Conservation (phyloP, 2,888 invertebrate species). For the Patella depressa region DNA sequence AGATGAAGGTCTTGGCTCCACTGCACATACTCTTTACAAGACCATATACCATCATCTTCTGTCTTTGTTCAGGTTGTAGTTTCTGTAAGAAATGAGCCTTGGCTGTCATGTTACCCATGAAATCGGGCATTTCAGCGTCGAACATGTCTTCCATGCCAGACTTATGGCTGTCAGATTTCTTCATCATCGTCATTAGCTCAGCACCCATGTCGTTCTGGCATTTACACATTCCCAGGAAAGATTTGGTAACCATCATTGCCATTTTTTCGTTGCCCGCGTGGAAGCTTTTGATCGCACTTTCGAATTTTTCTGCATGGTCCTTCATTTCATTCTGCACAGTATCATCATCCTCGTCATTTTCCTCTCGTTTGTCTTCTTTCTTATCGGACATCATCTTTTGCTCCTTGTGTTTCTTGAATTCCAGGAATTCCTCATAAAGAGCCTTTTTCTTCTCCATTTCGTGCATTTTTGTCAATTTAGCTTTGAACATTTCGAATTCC, state of each 20-base stretch:
- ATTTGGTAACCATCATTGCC: conserved; percentile 17
- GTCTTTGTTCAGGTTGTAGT: conserved; percentile 3
- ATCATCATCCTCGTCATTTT: no score
- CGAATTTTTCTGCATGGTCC: conserved; percentile 16
- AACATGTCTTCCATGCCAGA: conserved; percentile 7
- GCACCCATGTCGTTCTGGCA: conserved; percentile 2
- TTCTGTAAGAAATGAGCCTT: conserved; percentile 4
- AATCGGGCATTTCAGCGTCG: neutral
- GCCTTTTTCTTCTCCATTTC: conserved; percentile 2
- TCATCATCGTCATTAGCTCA: neutral
- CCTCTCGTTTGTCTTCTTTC: no score
- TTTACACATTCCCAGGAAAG: conserved; percentile 11
- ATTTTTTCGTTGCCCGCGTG: neutral
- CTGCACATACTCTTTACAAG: conserved; percentile 21
- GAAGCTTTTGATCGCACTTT: conserved; percentile 13
- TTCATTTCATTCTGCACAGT: neutral
- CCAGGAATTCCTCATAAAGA: neutral
- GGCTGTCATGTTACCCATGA: conserved; percentile 14
- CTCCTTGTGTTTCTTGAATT: conserved; percentile 3
- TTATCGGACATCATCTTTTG: neutral
- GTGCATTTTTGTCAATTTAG: conserved; percentile 13
- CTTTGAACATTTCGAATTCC: conserved; percentile 10
- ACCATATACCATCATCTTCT: conserved; percentile 15
- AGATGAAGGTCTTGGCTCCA: conserved; percentile 18
- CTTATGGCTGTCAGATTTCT: neutral